phyloP scores from a whole-genome alignment of 2,113 vertebrate genomes.

The Meriones unguiculatus region DNA sequence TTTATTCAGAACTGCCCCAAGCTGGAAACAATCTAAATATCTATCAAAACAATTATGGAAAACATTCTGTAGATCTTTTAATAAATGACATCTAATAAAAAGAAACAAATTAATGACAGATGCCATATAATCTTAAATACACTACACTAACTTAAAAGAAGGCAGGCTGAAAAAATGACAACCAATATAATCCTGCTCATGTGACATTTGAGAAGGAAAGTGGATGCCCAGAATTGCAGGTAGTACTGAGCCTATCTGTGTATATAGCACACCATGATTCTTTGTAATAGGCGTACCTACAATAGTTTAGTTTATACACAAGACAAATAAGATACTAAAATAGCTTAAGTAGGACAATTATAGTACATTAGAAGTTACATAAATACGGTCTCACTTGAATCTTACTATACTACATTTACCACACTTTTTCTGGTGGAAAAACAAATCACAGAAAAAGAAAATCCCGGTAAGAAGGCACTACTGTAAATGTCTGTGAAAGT shows the following conservation, averaged over 20 bases:
- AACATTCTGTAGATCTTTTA: background rate
- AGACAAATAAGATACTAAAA: background rate
- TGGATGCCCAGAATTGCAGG: background rate
- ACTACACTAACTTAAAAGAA: background rate
- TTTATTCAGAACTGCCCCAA: too few relatives aligned
- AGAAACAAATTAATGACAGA: background rate
- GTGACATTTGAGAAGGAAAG: background rate
- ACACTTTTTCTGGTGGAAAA: background rate
- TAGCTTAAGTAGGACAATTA: background rate
- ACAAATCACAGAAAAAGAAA: background rate
- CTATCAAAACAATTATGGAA: background rate
- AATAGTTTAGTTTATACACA: background rate
- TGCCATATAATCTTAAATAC: background rate
- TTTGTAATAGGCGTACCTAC: background rate
- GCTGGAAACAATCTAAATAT: too few relatives aligned
- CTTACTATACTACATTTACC: background rate
- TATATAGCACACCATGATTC: background rate
- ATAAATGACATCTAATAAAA: background rate
- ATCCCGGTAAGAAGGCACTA: background rate
- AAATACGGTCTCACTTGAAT: background rate
- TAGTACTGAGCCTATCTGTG: background rate
- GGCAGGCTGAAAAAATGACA: background rate
- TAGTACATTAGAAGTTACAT: background rate
- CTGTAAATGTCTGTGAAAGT: constrained; percentile 27
- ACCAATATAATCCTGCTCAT: background rate